Base-by-base conservation (phyloP, 2,888 invertebrate species). In the Pantelozetes paolii region DNA sequence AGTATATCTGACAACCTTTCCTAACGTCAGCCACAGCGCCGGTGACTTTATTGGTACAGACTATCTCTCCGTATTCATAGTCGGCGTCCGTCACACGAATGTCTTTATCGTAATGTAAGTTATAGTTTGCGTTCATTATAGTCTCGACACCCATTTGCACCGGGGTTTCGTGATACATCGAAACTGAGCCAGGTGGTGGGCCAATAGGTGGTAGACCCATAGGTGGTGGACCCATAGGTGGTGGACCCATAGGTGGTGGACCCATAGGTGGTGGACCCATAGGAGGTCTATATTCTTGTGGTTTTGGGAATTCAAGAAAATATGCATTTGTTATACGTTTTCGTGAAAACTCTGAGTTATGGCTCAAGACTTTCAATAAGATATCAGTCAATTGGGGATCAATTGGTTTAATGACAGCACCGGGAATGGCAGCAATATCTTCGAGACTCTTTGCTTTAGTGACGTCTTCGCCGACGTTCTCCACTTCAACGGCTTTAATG, bases 291-390 rank as follows among this genome's bases (percentile, higher is more conserved):
- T 64, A 64, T 32, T 64, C 32, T 2, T 32, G 64, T 8, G 36
- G 26, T 64, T 64, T 64, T 8, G 64, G 64, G 18, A 64, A 64
- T 5, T 64, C 64, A 6, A 64, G 64, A n/a, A 64, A 64, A 64
- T 64, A 64, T 5, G 64, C 64, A 36, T 64, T 64, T 64, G 64
- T 64, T 64, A 64, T 64, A 36, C 64, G 64, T 32, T 64, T 64
- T 36, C 36, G 64, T 9, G 64, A 8, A 20, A 64, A 64, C 5
- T 64, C 64, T 36, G n/a, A 5, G 36, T 64, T 64, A 64, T 64
- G 36, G 11, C 32, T 32, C 36, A 64, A 64, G 2, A 64, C 64
- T 64, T 64, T 64, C 6, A 64, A 36, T 36, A 64, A 64, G n/a
- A 64, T 64, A 9, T 64, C 64, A n/a, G 64, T 64, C 36, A 64